phyloP scores from a whole-genome alignment of 2,888 invertebrate genomes.

The Aphrophora alni region DNA sequence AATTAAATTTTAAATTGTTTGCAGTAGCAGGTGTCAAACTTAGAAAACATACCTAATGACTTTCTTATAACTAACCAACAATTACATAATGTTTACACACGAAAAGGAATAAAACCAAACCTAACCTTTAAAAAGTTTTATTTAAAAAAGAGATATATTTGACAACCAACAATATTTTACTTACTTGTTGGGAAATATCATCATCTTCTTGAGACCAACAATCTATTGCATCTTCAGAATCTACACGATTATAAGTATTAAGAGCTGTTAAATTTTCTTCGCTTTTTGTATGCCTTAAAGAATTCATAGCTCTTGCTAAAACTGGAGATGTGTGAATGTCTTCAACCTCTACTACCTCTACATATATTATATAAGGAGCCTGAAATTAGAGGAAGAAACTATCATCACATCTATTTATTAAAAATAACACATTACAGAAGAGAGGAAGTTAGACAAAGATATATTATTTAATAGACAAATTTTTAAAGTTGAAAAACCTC shows the following conservation, averaged over 20 bases:
- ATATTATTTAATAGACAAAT: not conserved
- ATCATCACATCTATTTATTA: not conserved
- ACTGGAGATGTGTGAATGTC: slow-evolving; percentile 84
- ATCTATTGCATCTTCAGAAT: slow-evolving; percentile 56
- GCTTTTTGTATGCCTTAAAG: slow-evolving; percentile 89
- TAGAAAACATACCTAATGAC: too few relatives aligned
- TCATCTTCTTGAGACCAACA: slow-evolving; percentile 98
- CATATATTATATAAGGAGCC: slow-evolving; percentile 98
- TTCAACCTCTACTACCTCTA: slow-evolving; percentile 92
- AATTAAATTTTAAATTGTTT: too few relatives aligned
- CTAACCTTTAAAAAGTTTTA: too few relatives aligned
- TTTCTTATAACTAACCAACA: too few relatives aligned
- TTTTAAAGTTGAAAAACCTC: too few relatives aligned
- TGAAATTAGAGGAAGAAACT: slow-evolving; percentile 54
- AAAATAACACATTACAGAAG: not conserved
- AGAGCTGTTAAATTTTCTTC: slow-evolving; percentile 83
- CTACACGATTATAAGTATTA: slow-evolving; percentile 51
- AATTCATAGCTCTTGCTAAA: slow-evolving; percentile 78
- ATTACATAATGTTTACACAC: too few relatives aligned
- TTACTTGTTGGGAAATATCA: slow-evolving; percentile 81
- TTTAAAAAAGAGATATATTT: too few relatives aligned
- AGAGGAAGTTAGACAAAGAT: not conserved
- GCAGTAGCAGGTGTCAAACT: too few relatives aligned
- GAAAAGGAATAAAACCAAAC: too few relatives aligned
- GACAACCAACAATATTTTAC: too few relatives aligned